Conservation (phyloP, 2,113 vertebrate genomes). For the Hassar affinis region DNA sequence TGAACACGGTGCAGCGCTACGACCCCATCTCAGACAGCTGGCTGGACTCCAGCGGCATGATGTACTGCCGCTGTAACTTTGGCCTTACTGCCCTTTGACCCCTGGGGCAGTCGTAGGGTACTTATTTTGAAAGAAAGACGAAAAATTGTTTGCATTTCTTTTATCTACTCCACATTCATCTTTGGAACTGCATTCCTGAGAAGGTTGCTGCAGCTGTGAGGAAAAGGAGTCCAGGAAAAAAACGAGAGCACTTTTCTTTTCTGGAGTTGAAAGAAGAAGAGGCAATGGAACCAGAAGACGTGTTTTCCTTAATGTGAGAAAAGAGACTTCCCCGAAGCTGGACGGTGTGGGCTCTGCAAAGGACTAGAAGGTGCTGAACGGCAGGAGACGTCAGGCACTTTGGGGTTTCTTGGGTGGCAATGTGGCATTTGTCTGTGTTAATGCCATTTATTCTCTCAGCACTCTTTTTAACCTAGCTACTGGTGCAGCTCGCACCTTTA, state of each 20-base stretch:
- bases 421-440: not conserved
- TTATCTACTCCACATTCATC: conserved; percentile 28
- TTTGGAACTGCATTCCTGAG: conserved; percentile 12
- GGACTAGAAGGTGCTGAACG: not conserved
- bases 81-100: conserved; percentile 93
- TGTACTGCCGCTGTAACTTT: conserved; percentile 97
- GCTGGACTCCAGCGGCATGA: conserved; percentile 95
- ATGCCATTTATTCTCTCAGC: conserved; percentile 12
- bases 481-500: conserved; percentile 36
- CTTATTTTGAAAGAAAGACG: conserved; percentile 45
- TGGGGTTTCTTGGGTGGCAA: not conserved
- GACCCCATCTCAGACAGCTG: conserved; percentile 91
- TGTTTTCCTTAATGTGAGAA: not conserved
- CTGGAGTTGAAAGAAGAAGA: not conserved
- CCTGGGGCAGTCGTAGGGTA: conserved; percentile 58
- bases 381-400: not conserved
- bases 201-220: not conserved
- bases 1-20: conserved; percentile 95
- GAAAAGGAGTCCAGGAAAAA: not conserved
- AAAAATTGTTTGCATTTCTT: conserved; percentile 55
- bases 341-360: not conserved
- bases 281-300: not conserved
- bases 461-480: conserved; percentile 51
- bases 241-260: not conserved
- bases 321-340: not conserved